Base-by-base conservation (phyloP, 1,140 invertebrate genomes). In the Drosophila ananassae region DNA sequence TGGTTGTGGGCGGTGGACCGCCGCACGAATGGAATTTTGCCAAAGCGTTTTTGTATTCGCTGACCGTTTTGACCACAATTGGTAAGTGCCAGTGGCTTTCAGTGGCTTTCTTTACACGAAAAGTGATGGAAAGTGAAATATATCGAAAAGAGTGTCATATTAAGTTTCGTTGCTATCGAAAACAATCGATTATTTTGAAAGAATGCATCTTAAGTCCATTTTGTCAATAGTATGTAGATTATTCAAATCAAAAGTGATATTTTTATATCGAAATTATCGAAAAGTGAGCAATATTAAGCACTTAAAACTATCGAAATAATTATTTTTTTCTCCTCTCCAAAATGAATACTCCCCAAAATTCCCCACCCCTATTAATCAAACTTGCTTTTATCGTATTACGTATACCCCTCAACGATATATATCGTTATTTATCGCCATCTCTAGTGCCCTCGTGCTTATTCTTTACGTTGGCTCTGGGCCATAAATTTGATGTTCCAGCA, bases 41-140 rank as follows among this genome's bases (percentile, higher is more conserved):
- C 22, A 96, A 97, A 90, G 97, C 98, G 12, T 98, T 98, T 92
- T 94, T 99, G 21, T 99, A 99, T 93, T 98, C 98, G 12, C 94
- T 99, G 54, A 99, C 98, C 17, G 97, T 99, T 50, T 95, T 99
- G 37, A 99, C 98, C 3, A 99, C 98, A 63, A 98, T 99, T 91
- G 98, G 98, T 98, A 93, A 95, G 96, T 95, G 53, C 83, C 61
- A 60, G 54, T 68, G 63, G 73, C 55, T 63, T 57, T 72, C 69
- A 37, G 34, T 37, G 34, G 34, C 34, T n/a, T 55, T 68, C 64
- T 13, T 2, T 39, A 32, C 22, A 54, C 28, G 24, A 4, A 13
- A 34, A 30, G 30, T 13, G 5, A n/a, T 39, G 37, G 44, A 34
- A 59, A 48, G 53, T 28, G 25, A 56, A 12, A 44, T 17, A 44